These are phyloP conservation scores for Lutjanus argentimaculatus DNA, from an alignment of 2,797 vertebrate genomes.

Conservation along the genomic window DNA sequence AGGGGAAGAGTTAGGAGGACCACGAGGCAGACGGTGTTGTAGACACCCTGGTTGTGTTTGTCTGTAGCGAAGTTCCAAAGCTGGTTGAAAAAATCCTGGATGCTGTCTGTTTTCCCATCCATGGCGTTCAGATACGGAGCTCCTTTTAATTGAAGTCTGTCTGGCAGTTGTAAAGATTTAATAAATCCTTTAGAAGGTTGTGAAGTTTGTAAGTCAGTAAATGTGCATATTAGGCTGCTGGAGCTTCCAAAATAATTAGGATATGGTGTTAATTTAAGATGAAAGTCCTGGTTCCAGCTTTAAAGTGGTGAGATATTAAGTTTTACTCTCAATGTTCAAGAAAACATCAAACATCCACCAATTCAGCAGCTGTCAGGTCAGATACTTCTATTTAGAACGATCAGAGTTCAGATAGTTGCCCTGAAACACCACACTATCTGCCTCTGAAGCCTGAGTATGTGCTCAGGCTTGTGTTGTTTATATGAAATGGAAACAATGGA, in stretches of 20 bases:
- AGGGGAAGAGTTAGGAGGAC: constrained; percentile 91
- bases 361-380: constrained; percentile 21
- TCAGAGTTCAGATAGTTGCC: constrained; percentile 11
- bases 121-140: constrained; percentile 60
- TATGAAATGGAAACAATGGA: constrained; percentile 41
- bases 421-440: constrained; percentile 24
- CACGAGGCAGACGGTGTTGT: constrained; percentile 92
- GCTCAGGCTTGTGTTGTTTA: constrained; percentile 42
- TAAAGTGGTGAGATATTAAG: constrained; percentile 14
- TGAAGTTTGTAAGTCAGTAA: constrained; percentile 37
- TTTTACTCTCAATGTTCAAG: constrained; percentile 13
- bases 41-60: constrained; percentile 92
- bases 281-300: constrained; percentile 31
- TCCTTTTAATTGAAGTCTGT: constrained; percentile 34
- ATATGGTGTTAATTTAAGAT: constrained; percentile 39
- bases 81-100: constrained; percentile 88
- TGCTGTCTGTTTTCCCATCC: constrained; percentile 84
- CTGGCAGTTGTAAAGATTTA: constrained; percentile 45
- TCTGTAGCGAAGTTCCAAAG: constrained; percentile 86
- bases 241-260: constrained; percentile 36
- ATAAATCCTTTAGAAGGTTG: constrained; percentile 54
- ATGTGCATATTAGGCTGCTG: constrained; percentile 15
- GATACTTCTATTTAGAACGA: constrained; percentile 9
- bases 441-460: background rate
- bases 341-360: constrained; percentile 10